phyloP scores from a whole-genome alignment of 2,113 vertebrate genomes.

The Willisornis vidua region DNA sequence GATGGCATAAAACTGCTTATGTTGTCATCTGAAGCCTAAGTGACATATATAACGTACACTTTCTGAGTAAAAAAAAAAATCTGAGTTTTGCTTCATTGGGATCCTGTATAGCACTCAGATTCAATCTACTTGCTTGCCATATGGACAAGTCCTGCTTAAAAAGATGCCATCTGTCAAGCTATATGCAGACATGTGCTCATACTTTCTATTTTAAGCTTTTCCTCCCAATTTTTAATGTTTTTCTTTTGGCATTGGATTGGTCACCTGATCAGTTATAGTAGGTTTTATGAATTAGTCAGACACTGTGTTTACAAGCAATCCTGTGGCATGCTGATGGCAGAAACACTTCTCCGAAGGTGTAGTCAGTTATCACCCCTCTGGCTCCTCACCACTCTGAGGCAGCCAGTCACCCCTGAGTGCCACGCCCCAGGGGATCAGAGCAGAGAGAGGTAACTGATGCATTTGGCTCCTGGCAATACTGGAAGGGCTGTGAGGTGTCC shows the following conservation, averaged over 20 bases:
- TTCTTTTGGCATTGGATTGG: not conserved
- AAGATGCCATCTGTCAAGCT: slow-evolving; percentile 21
- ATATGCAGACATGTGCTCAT: slow-evolving; percentile 31
- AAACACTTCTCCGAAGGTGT: not conserved
- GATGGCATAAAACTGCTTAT: not conserved
- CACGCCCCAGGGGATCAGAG: fast-evolving
- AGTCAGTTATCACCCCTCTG: not conserved
- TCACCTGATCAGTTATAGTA: slow-evolving; percentile 49
- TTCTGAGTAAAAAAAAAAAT: not conserved
- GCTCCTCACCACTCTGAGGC: fast-evolving
- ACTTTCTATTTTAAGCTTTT: slow-evolving; percentile 39
- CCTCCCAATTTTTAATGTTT: slow-evolving; percentile 1
- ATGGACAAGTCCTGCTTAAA: slow-evolving; percentile 25
- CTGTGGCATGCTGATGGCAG: not conserved
- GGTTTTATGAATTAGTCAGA: slow-evolving; percentile 56
- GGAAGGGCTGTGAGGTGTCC: not conserved
- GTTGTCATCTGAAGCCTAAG: not conserved
- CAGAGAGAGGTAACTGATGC: not conserved
- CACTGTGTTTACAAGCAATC: not conserved
- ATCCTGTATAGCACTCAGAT: slow-evolving; percentile 14
- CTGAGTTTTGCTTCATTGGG: not conserved
- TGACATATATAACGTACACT: not conserved
- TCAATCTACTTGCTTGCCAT: slow-evolving; percentile 27
- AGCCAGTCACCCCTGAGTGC: fast-evolving
- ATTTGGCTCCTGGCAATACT: not conserved